These are phyloP conservation scores for Ericerus pela DNA, from an alignment of 1,140 invertebrate genomes.

Conservation along the genomic window DNA sequence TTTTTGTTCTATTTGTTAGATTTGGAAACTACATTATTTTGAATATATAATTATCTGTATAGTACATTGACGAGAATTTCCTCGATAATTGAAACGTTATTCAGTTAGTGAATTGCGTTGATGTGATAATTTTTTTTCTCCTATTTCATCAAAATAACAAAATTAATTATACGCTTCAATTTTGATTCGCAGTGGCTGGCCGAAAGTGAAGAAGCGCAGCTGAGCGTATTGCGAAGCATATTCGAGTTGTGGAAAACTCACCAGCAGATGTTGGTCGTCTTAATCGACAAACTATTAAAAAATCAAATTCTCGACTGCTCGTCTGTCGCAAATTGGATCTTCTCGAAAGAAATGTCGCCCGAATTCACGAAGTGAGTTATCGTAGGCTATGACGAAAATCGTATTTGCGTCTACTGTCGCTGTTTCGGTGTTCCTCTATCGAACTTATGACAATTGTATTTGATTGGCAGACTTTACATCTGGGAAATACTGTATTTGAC, in stretches of 20 bases:
- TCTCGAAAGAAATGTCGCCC: conserved; percentile 85
- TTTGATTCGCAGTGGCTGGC: conserved; percentile 49
- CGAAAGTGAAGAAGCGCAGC: conserved; percentile 88
- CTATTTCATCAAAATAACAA: background rate
- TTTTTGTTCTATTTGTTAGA: too few species aligned
- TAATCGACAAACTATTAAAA: conserved; percentile 94
- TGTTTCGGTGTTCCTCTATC: background rate
- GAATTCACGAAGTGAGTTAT: conserved; percentile 73
- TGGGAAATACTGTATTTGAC: conserved; percentile 95
- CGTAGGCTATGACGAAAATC: background rate
- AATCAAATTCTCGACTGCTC: conserved; percentile 93
- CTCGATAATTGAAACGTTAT: too few species aligned
- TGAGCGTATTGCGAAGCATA: conserved; percentile 82
- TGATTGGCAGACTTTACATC: conserved; percentile 57
- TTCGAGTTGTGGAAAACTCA: conserved; percentile 89
- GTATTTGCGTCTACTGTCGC: conserved; percentile 1
- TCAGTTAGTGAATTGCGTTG: background rate
- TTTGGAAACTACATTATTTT: too few species aligned
- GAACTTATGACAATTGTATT: background rate
- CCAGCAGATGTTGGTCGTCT: conserved; percentile 90
- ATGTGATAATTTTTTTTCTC: background rate
- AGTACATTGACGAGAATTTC: too few species aligned
- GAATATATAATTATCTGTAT: too few species aligned
- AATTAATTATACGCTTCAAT: background rate
- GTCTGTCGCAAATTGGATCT: conserved; percentile 96